Evolutionary conservation across 2,888 invertebrate species (phyloP), one percentile per base, ranked within the genome.

Genomic region (Brachyopa scutellaris): DNA sequence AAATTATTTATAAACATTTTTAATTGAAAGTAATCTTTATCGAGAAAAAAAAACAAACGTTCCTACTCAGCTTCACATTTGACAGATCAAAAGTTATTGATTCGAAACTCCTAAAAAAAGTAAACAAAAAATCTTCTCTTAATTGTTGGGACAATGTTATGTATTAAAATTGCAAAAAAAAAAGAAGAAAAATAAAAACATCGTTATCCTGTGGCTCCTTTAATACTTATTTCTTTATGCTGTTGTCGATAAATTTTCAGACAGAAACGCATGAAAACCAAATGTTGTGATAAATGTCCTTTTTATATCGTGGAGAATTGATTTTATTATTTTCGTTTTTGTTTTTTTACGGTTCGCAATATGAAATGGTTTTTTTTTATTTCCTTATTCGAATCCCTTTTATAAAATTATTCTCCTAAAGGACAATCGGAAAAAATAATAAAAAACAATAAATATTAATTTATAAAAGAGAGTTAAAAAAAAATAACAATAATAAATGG

Each of bases 231-330:
- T 47, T 47, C 15, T 13, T 66, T 51, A 11, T 51, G 47, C 23
- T 26, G 49, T 19, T 51, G 23, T 51, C 70, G 31, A 70, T 70
- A 70, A 61, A 70, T 70, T 51, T 31, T 15, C 51, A 49, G 13
- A 17, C 15, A 15, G 15, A 51, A 59, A 40, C 57, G 31, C 29
- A 70, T 59, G 49, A 40, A 70, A 70, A 21, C 59, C 31, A 70
- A 36, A 47, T 57, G 5, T 31, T 61, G 23, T 61, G 70, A 70
- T 70, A 61, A 51, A 61, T 51, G 51, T 40, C 23, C 40, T 33
- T 57, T 70, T 70, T 57, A 51, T 49, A 31, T n/a, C 40, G 23
- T 15, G 8, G 23, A 7, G 40, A 38, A 51, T 40, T 51, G 49
- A 49, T 64, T 49, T 64, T 51, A 47, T 47, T 47, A 15, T 62